Percentiles rank a stretch among this genome's conserved stretches.
Conservation (phyloP, 2,888 invertebrate genomes). For the Apamea crenata region DNA sequence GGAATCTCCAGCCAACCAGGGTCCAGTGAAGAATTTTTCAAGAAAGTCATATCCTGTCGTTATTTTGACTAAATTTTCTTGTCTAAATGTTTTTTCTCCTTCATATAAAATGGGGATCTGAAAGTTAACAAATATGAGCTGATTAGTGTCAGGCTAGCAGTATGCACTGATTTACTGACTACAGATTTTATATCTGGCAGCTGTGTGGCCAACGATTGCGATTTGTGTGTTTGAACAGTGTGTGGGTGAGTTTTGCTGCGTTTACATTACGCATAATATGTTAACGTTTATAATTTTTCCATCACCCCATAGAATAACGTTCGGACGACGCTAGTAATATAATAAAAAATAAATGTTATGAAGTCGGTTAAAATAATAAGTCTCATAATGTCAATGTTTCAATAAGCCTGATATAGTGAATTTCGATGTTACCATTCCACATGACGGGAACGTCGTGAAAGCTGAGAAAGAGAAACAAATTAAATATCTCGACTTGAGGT, state of each 20-base stretch:
- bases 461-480: too few species aligned
- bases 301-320: neutral
- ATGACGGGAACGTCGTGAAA: too few species aligned
- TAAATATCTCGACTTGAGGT: too few species aligned
- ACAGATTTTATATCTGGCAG: neutral
- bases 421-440: too few species aligned
- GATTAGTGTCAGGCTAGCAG: neutral
- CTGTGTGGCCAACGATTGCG: too few species aligned
- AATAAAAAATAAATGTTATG: too few species aligned
- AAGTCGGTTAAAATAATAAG: too few species aligned
- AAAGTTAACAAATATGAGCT: constrained; percentile 18
- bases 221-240: neutral
- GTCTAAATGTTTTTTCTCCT: constrained; percentile 68
- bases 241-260: neutral
- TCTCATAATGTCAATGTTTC: too few species aligned
- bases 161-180: neutral
- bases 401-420: too few species aligned
- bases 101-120: constrained; percentile 75
- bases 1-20: constrained; percentile 90
- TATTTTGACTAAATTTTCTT: constrained; percentile 74
- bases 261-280: neutral
- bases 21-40: constrained; percentile 87
- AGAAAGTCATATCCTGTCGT: constrained; percentile 76
- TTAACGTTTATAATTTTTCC: neutral
- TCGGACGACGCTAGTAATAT: neutral